Evolutionary conservation across 2,797 vertebrate species (phyloP).

Genomic region (Avahi laniger): DNA sequence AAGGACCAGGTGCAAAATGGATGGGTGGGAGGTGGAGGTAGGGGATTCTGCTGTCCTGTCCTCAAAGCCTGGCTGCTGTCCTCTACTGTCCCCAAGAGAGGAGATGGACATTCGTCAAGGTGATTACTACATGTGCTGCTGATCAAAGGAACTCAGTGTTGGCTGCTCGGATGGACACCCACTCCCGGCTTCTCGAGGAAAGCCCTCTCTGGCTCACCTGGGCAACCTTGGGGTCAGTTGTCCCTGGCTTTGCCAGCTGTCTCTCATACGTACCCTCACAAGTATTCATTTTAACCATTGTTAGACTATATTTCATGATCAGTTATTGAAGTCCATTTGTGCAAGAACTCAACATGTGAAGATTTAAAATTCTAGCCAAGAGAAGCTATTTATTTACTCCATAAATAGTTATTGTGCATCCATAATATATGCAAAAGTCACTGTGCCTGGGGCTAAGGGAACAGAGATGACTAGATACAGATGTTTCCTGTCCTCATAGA

Average conservation of each 20-base stretch:
- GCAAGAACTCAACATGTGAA: background rate
- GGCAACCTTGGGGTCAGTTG: background rate
- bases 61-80: background rate
- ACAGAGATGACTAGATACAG: background rate
- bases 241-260: background rate
- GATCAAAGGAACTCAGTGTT: background rate
- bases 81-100: background rate
- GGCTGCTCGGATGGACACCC: background rate
- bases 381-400: background rate
- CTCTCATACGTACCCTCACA: background rate
- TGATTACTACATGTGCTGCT: background rate
- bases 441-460: background rate
- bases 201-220: background rate
- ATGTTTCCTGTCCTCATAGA: background rate
- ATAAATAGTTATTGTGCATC: background rate
- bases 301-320: background rate
- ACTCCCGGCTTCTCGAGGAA: background rate
- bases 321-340: background rate
- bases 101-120: background rate
- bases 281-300: background rate
- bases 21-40: too few species aligned
- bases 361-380: background rate
- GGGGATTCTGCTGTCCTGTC: background rate
- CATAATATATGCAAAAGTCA: background rate
- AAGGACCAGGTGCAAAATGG: conserved; percentile 15